A percentile compares a stretch with the other conserved stretches of the same genome.
Conservation (phyloP, 1,140 invertebrate species). For the Cydia strobilella region DNA sequence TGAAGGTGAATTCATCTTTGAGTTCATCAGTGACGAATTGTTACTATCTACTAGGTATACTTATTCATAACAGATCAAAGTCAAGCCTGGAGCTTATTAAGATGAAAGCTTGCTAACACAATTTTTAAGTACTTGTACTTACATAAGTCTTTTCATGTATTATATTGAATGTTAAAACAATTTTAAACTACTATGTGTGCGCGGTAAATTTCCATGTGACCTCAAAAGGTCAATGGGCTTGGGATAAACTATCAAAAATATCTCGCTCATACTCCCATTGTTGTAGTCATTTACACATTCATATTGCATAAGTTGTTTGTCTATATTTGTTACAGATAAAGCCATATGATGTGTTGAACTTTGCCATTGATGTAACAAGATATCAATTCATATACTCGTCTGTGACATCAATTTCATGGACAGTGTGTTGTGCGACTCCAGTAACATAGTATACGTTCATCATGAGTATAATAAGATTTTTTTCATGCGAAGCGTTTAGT, state of each 20-base stretch:
- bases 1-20: too few species aligned
- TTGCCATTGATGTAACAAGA: slow-evolving; percentile 71
- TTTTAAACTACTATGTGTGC: not conserved
- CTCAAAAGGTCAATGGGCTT: slow-evolving; percentile 12
- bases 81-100: too few species aligned
- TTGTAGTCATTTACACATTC: slow-evolving; percentile 26
- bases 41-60: too few species aligned
- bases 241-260: slow-evolving; percentile 17
- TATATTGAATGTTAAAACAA: not conserved
- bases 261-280: slow-evolving; percentile 5
- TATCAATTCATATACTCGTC: slow-evolving; percentile 44
- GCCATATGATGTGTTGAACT: slow-evolving; percentile 55
- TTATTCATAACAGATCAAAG: too few species aligned
- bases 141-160: too few species aligned
- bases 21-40: too few species aligned
- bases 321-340: slow-evolving; percentile 61
- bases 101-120: too few species aligned
- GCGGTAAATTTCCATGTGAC: slow-evolving; percentile 20
- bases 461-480: slow-evolving; percentile 76
- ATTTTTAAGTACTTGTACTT: too few species aligned
- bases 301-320: slow-evolving; percentile 68
- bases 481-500: slow-evolving; percentile 70
- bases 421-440: slow-evolving; percentile 34
- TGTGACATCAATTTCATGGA: slow-evolving; percentile 33
- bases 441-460: slow-evolving; percentile 29